A percentile compares a stretch with the other conserved stretches of the same genome.
These are phyloP conservation scores for Eupeodes luniger DNA, from an alignment of 2,888 invertebrate species.

Conservation along the genomic window DNA sequence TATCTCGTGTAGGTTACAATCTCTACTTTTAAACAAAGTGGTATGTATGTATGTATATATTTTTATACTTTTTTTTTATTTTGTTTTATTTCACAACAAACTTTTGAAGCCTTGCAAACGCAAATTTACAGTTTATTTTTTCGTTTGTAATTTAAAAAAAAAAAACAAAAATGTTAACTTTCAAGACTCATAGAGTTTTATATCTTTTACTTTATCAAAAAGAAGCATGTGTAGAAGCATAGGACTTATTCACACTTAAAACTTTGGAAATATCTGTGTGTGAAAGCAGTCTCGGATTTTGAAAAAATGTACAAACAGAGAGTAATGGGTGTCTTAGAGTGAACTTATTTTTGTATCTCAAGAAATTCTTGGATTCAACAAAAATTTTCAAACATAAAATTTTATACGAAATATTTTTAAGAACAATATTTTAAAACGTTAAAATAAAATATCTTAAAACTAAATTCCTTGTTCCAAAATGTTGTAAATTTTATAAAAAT, in stretches of 20 bases:
- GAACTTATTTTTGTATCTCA: too few relatives aligned
- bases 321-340: too few relatives aligned
- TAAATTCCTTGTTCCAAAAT: too few relatives aligned
- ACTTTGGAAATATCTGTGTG: not conserved
- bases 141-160: not conserved
- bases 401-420: too few relatives aligned
- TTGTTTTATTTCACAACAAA: conserved; percentile 62
- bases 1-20: not conserved
- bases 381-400: too few relatives aligned
- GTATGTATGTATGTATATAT: not conserved
- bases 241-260: conserved; percentile 57
- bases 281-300: not conserved
- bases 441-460: too few relatives aligned
- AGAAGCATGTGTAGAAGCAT: not conserved
- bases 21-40: conserved; percentile 33
- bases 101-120: conserved; percentile 54
- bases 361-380: too few relatives aligned
- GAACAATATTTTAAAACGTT: too few relatives aligned
- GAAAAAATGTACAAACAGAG: too few relatives aligned
- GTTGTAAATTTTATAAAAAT: too few relatives aligned
- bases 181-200: conserved; percentile 40
- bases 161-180: conserved; percentile 29
- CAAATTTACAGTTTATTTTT: conserved; percentile 20
- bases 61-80: not conserved
- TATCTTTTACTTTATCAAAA: conserved; percentile 29